Conservation (phyloP, 1,140 invertebrate genomes). For the Monomorium pharaonis region DNA sequence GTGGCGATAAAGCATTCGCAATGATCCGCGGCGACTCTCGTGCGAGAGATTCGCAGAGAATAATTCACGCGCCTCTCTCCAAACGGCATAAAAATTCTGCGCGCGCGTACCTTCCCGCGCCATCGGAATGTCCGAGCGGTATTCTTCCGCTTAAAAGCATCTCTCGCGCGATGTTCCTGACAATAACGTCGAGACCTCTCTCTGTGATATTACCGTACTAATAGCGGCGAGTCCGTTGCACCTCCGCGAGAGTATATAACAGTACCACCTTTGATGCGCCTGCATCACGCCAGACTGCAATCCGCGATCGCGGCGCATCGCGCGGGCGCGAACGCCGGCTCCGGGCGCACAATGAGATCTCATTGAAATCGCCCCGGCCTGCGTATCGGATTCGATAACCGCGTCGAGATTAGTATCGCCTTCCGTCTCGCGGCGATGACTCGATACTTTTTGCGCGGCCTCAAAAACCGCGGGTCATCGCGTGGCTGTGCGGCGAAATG, state of each 20-base stretch:
- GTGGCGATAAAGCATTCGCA: conserved; percentile 11
- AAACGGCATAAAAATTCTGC: conserved; percentile 28
- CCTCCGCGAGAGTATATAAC: conserved; percentile 44
- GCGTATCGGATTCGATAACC: conserved; percentile 52
- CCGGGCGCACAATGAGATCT: conserved; percentile 35
- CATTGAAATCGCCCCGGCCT: conserved; percentile 38
- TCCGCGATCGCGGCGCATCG: conserved; percentile 26
- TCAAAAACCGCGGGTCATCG: conserved; percentile 69
- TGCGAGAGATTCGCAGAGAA: conserved; percentile 6
- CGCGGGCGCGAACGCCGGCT: neutral
- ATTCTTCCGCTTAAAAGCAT: conserved; percentile 51
- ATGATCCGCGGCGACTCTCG: neutral
- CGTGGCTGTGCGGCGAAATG: conserved; percentile 60
- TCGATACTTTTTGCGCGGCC: conserved; percentile 47
- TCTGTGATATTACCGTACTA: conserved; percentile 51
- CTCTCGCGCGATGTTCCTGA: conserved; percentile 7
- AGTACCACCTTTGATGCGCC: conserved; percentile 54
- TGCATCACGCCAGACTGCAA: conserved; percentile 48
- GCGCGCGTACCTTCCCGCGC: conserved; percentile 20
- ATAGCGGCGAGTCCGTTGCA: conserved; percentile 51
- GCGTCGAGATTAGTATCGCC: conserved; percentile 49
- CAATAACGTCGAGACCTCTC: conserved; percentile 34
- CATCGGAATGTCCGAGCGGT: conserved; percentile 35
- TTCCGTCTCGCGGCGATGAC: conserved; percentile 57
- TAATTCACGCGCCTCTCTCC: conserved; percentile 29